phyloP scores from a whole-genome alignment of 1,140 invertebrate species.

The Heterodera schachtii region DNA sequence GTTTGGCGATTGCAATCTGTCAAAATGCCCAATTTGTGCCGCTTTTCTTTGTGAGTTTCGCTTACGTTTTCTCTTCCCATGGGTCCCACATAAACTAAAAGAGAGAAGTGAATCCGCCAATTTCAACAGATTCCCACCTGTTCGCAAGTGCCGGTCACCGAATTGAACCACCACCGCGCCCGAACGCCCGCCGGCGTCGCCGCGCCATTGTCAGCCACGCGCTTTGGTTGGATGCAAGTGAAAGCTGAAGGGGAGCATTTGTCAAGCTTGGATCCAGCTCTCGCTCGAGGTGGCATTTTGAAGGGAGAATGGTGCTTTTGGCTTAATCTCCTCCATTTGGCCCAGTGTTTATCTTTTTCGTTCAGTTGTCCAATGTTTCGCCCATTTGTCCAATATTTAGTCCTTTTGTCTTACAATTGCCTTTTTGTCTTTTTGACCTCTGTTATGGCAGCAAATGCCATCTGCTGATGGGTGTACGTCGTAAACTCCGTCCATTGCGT shows the following conservation, averaged over 20 bases:
- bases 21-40: neutral
- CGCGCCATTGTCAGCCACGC: slow-evolving; percentile 61
- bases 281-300: neutral
- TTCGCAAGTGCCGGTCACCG: slow-evolving; percentile 63
- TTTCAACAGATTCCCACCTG: slow-evolving; percentile 28
- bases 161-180: slow-evolving; percentile 63
- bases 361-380: no score
- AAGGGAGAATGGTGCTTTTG: neutral
- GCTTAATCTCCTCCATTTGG: no score
- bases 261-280: no score
- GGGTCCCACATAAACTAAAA: slow-evolving; percentile 63
- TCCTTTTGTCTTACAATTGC: neutral
- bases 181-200: slow-evolving; percentile 60
- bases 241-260: slow-evolving; percentile 49
- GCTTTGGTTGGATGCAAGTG: slow-evolving; percentile 64
- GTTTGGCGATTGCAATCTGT: slow-evolving; percentile 59
- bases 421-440: slow-evolving; percentile 46
- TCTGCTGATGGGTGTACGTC: slow-evolving; percentile 59
- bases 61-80: slow-evolving; percentile 60
- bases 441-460: slow-evolving; percentile 62
- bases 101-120: neutral
- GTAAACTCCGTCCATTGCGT: slow-evolving; percentile 63
- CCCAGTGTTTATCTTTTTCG: no score
- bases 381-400: no score
- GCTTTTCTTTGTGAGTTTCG: neutral